A percentile compares a stretch with the other conserved stretches of the same genome.
Evolutionary conservation across 2,113 vertebrate species (phyloP).

Genomic region (Lophotis ruficrista): DNA sequence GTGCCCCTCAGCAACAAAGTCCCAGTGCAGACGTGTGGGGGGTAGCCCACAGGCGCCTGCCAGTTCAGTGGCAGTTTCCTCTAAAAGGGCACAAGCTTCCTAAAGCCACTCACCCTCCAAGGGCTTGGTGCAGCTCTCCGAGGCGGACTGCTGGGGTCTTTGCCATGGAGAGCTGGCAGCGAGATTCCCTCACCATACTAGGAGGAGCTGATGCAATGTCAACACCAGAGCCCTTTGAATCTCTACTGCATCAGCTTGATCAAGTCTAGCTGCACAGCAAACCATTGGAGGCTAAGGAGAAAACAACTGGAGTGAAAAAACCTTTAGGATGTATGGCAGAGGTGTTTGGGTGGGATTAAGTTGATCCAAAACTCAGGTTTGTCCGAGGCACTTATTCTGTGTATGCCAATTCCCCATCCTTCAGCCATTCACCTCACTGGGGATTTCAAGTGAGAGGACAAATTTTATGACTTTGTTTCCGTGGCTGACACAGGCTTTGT

Average conservation of each 20-base stretch:
- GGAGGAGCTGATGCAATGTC: neutral
- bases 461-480: neutral
- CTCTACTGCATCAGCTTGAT: neutral
- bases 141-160: neutral
- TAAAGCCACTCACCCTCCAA: neutral
- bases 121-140: neutral
- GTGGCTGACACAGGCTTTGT: neutral
- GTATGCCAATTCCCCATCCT: neutral
- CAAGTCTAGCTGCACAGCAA: neutral
- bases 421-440: neutral
- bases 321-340: neutral
- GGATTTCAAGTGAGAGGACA: neutral
- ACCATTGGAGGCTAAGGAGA: neutral
- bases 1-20: neutral
- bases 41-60: accelerated
- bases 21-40: accelerated
- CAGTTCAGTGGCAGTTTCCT: neutral
- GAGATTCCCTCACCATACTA: neutral
- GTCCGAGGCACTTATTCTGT: neutral
- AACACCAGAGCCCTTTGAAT: neutral
- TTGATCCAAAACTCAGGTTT: neutral
- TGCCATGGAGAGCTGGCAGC: neutral
- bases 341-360: neutral
- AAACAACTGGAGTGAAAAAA: neutral
- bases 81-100: neutral